A percentile compares a stretch with the other conserved stretches of the same genome.
phyloP scores from a whole-genome alignment of 2,888 invertebrate species.

The Cistogaster globosa region DNA sequence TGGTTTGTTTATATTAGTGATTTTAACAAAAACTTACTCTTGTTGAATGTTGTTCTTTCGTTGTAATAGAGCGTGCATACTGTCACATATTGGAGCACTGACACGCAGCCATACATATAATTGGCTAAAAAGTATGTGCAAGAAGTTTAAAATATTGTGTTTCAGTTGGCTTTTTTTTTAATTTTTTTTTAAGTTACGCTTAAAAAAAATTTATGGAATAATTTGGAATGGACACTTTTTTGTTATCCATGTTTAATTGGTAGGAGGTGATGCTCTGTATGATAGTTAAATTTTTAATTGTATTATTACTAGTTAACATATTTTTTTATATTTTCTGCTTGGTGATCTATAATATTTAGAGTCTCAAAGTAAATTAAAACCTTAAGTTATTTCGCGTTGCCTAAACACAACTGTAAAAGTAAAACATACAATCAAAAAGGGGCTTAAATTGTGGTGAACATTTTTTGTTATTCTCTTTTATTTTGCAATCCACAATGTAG shows the following conservation, averaged over 20 bases:
- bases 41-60: conserved; percentile 40
- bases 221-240: not conserved
- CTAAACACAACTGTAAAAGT: no score
- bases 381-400: no score
- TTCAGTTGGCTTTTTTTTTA: conserved; percentile 59
- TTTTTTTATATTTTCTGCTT: no score
- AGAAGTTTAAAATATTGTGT: conserved; percentile 49
- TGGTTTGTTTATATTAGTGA: conserved; percentile 46
- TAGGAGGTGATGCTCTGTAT: not conserved
- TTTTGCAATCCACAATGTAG: no score
- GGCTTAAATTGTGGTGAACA: no score
- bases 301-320: no score
- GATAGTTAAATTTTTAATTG: no score
- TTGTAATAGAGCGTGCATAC: conserved; percentile 21
- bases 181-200: conserved; percentile 28
- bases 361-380: no score
- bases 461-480: no score
- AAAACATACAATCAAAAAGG: no score
- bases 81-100: conserved; percentile 17
- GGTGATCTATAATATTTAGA: no score
- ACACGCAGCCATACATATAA: not conserved
- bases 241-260: not conserved
- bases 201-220: not conserved
- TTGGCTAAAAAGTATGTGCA: not conserved
- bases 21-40: conserved; percentile 50